A percentile compares a stretch with the other conserved stretches of the same genome.
Conservation (phyloP, 1,140 invertebrate genomes). For the Zaprionus inermis region DNA sequence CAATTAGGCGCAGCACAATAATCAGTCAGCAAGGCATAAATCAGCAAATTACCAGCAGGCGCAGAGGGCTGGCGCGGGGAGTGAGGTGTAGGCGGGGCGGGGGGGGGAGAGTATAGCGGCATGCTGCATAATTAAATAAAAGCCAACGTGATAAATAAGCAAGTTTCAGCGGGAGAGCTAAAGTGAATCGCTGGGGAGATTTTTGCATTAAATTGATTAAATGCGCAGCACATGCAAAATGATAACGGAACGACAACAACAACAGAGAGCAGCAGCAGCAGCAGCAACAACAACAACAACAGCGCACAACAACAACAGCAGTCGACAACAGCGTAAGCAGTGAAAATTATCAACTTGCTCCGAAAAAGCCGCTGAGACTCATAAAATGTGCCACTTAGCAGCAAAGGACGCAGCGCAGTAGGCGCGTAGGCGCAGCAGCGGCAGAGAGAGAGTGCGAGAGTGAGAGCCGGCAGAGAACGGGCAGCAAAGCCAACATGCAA, state of each 20-base stretch:
- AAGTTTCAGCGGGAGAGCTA: conserved; percentile 63
- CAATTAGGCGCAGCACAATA: conserved; percentile 77
- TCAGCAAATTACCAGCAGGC: conserved; percentile 63
- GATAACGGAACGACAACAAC: conserved; percentile 28
- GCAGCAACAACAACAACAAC: conserved; percentile 27
- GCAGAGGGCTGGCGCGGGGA: background rate
- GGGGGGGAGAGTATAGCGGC: conserved; percentile 11
- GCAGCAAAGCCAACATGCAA: conserved; percentile 44
- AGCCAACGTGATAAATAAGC: conserved; percentile 80
- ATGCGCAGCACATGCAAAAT: conserved; percentile 65
- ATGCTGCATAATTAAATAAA: conserved; percentile 76
- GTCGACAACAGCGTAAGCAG: conserved; percentile 17
- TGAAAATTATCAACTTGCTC: conserved; percentile 78
- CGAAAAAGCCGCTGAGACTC: conserved; percentile 75
- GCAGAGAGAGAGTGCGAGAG: too few relatives aligned
- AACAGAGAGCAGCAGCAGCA: conserved; percentile 15
- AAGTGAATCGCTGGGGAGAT: conserved; percentile 71
- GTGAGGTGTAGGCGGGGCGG: background rate
- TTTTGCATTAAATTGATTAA: conserved; percentile 83
- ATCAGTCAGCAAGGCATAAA: conserved; percentile 75
- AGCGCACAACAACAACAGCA: conserved; percentile 23
- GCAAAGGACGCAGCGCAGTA: conserved; percentile 50
- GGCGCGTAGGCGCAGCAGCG: background rate
- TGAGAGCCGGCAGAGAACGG: background rate
- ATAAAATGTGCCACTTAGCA: conserved; percentile 82